These are phyloP conservation scores for Calephelis nemesis DNA, from an alignment of 1,140 invertebrate genomes.

Conservation along the genomic window DNA sequence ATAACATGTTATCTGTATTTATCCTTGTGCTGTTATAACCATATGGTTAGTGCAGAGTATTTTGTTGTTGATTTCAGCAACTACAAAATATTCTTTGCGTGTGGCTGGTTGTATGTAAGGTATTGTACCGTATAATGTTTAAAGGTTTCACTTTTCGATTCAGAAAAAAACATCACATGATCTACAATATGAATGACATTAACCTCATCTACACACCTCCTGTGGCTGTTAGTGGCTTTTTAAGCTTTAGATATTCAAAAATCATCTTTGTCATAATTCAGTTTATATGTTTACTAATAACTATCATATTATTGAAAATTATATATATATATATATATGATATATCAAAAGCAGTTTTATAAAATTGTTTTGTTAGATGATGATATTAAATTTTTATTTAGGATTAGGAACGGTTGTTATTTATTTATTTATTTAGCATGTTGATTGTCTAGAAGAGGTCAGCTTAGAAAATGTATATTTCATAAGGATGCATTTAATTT, in stretches of 20 bases:
- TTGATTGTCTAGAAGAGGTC: too few relatives aligned
- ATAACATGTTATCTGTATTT: neutral
- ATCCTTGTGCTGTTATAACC: conserved; percentile 1
- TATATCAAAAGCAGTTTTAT: too few relatives aligned
- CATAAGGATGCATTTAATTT: too few relatives aligned
- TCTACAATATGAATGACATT: conserved; percentile 65
- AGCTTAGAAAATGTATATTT: too few relatives aligned
- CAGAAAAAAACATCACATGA: conserved; percentile 66
- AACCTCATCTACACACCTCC: conserved; percentile 50
- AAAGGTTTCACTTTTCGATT: conserved; percentile 69
- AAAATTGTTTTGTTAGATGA: too few relatives aligned
- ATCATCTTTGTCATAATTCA: neutral
- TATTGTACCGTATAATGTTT: conserved; percentile 79
- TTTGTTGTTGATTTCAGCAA: conserved; percentile 83
- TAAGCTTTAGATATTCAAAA: conserved; percentile 23
- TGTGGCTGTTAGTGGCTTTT: conserved; percentile 49
- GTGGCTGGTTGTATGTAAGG: conserved; percentile 89
- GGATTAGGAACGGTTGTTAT: too few relatives aligned
- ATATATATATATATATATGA: neutral
- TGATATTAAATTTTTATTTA: too few relatives aligned
- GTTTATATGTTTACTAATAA: too few relatives aligned
- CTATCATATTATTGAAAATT: too few relatives aligned
- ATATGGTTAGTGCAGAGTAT: conserved; percentile 40
- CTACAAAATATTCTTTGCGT: conserved; percentile 88
- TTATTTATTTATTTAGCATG: too few relatives aligned